phyloP scores from a whole-genome alignment of 2,113 vertebrate species.

The Nestor notabilis region DNA sequence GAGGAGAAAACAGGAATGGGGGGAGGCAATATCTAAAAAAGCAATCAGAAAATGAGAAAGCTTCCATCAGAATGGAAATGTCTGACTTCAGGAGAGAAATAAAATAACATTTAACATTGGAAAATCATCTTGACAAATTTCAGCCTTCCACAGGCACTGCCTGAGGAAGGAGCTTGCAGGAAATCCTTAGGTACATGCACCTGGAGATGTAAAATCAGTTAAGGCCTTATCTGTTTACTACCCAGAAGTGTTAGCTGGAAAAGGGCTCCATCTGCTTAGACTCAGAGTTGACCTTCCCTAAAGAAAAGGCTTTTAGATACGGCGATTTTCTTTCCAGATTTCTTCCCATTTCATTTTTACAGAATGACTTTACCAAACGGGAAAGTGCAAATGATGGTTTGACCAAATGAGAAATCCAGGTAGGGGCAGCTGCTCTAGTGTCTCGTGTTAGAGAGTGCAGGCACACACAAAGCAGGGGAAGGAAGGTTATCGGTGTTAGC shows the following conservation, averaged over 20 bases:
- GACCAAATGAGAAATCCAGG: not conserved
- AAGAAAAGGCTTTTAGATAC: not conserved
- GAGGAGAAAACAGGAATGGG: not conserved
- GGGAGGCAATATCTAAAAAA: not conserved
- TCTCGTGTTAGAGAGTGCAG: rapidly evolving
- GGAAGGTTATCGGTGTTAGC: not conserved
- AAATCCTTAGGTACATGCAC: not conserved
- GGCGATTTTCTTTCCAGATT: slow-evolving; percentile 7
- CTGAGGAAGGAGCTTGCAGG: not conserved
- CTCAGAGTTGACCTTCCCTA: not conserved
- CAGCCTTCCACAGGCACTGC: not conserved
- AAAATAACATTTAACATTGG: not conserved
- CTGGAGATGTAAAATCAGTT: not conserved
- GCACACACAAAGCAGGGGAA: not conserved
- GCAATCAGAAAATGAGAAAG: not conserved
- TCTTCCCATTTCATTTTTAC: not conserved
- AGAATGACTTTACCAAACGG: not conserved
- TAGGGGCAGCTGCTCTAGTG: not conserved
- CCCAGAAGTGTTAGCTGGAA: not conserved
- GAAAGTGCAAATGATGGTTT: too few species aligned
- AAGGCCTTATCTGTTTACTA: not conserved
- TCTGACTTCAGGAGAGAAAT: not conserved
- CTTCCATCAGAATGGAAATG: not conserved
- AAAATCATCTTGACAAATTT: not conserved
- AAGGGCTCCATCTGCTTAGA: not conserved